Percentiles rank a stretch among this genome's conserved stretches.
Conservation (phyloP, 2,113 vertebrate species). For the Zosterops hypoxanthus region DNA sequence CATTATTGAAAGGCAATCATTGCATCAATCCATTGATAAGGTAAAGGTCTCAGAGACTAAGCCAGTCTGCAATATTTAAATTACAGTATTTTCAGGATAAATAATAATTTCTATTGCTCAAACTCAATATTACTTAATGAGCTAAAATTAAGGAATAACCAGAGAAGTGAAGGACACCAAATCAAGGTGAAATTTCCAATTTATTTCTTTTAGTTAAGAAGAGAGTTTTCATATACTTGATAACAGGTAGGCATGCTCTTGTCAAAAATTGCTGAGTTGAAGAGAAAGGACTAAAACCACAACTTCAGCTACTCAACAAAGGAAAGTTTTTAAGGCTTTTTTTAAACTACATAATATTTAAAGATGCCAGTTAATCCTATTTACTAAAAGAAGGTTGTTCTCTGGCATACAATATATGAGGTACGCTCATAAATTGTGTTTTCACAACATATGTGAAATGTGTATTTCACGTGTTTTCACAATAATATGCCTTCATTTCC, state of each 20-base stretch:
- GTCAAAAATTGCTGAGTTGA: conserved; percentile 39
- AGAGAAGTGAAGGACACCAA: not conserved
- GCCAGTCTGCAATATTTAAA: conserved; percentile 10
- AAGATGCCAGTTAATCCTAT: conserved; percentile 34
- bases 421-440: not conserved
- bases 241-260: not conserved
- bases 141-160: conserved; percentile 37
- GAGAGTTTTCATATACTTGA: not conserved
- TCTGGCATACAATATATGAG: not conserved
- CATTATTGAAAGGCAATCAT: not conserved
- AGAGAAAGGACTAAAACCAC: conserved; percentile 37
- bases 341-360: not conserved
- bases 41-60: conserved; percentile 4
- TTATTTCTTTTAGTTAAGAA: conserved; percentile 10
- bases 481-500: not conserved
- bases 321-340: not conserved
- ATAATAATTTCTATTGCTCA: not conserved
- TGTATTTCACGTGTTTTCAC: not conserved
- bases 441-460: not conserved
- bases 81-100: not conserved
- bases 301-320: conserved; percentile 29
- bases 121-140: conserved; percentile 3
- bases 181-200: not conserved
- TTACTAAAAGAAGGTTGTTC: not conserved
- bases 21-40: conserved; percentile 22